Percentiles rank a stretch among this genome's conserved stretches.
Conservation (phyloP, 2,888 invertebrate species). For the Dynastes grantii region DNA sequence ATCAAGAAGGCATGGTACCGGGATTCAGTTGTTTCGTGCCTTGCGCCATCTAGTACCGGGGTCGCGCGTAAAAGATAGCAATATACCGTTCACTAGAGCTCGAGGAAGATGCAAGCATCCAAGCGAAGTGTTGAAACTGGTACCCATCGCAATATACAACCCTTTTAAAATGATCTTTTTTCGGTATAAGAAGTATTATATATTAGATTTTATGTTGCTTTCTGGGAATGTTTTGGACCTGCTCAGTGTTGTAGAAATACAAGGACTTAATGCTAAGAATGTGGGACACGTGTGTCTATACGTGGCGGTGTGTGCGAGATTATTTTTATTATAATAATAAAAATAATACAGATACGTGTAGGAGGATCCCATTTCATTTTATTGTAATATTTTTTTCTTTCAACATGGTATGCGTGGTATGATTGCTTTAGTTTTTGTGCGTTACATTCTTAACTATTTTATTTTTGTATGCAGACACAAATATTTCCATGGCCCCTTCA, state of each 20-base stretch:
- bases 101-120: conserved; percentile 49
- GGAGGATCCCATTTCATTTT: conserved; percentile 40
- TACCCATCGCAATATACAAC: conserved; percentile 49
- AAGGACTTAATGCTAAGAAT: no score
- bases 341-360: neutral
- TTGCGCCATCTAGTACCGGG: conserved; percentile 67
- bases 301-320: conserved; percentile 9
- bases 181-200: neutral
- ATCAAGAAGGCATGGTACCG: conserved; percentile 64
- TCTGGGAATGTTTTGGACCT: conserved; percentile 44
- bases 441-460: no score
- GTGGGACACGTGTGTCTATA: neutral
- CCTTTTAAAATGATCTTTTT: conserved; percentile 53
- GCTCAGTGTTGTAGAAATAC: no score
- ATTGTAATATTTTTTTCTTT: conserved; percentile 27
- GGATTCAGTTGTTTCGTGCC: conserved; percentile 65
- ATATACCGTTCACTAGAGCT: conserved; percentile 8
- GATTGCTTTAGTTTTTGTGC: no score
- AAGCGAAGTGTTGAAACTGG: conserved; percentile 58
- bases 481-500: no score
- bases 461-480: no score
- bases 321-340: conserved; percentile 1
- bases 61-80: conserved; percentile 57
- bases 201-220: conserved; percentile 53
- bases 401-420: neutral